Base-by-base conservation (phyloP, 2,888 invertebrate species). In the Ormyrus nitidulus region DNA sequence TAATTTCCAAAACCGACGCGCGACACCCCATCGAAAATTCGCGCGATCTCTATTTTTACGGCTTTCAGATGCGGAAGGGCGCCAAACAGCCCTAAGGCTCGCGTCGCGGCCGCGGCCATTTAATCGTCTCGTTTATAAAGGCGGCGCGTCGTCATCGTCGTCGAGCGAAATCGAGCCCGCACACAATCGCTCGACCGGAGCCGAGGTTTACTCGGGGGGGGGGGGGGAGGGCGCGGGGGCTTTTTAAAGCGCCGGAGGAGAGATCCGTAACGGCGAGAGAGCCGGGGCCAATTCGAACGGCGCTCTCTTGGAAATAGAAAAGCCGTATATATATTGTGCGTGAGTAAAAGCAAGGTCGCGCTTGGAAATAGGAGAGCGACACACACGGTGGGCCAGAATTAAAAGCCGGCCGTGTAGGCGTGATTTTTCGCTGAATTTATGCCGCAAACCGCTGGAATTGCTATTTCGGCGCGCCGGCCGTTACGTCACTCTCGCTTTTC, bases 111-210 rank as follows among this genome's bases (percentile, higher is more conserved):
- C 4, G 61, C 56, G 58, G 65, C 51, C 44, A 59, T 77, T 65
- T 66, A 66, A 72, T 59, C 71, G 71, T 64, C 77, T 54, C 76
- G 62, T 61, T 75, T 59, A 56, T 59, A 9, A 48, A 53, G 58
- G 34, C 56, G 13, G 10, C 44, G 54, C 74, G 59, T 34, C 51
- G 59, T 54, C 64, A 56, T 49, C 68, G 62, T 13, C 49, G 19
- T 4, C 34, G 34, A 34, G 34, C 44, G 48, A 34, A 34, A 34
- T 19, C 48, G 9, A 62, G 34, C 69, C 51, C 54, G 62, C 46
- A 11, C 54, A 34, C 34, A 34, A 34, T 34, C 34, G 68, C 53
- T 46, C 48, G 51, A 53, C 9, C 53, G 8, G 2, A 53, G 11
- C 13, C 34, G 34, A 48, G 48, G 64, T 13, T 64, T 49, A 46